Evolutionary conservation across 2,888 invertebrate genomes (phyloP).

Genomic region (Papilio demoleus): DNA sequence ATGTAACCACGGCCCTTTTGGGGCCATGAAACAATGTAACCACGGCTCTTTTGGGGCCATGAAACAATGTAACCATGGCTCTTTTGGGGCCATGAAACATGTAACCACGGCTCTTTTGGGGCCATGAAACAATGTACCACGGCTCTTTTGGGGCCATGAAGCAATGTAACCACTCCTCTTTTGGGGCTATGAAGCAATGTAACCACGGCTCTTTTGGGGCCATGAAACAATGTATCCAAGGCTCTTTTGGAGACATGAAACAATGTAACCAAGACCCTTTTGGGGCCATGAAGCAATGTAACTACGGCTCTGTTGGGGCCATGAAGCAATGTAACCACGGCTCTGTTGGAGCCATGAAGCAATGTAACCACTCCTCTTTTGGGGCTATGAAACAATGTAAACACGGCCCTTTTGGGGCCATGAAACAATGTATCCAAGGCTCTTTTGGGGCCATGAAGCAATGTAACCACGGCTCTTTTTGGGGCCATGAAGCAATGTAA

Average conservation of each 20-base stretch:
- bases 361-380: conserved; percentile 42
- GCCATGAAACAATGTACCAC: no score
- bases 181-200: conserved; percentile 39
- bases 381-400: conserved; percentile 39
- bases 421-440: conserved; percentile 30
- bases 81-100: no score
- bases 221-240: conserved; percentile 30
- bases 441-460: conserved; percentile 41
- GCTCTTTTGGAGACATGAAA: conserved; percentile 40
- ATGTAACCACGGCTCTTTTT: conserved; percentile 36
- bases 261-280: not conserved
- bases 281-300: no score
- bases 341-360: conserved; percentile 34
- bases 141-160: conserved; percentile 35
- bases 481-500: conserved; percentile 27
- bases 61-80: no score
- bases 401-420: conserved; percentile 37
- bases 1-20: no score
- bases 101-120: no score
- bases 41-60: no score
- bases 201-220: conserved; percentile 42
- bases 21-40: no score
- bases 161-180: conserved; percentile 28
- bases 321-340: conserved; percentile 29
- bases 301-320: no score